Conservation (phyloP, 2,113 vertebrate genomes). For the Calyptomena viridis region DNA sequence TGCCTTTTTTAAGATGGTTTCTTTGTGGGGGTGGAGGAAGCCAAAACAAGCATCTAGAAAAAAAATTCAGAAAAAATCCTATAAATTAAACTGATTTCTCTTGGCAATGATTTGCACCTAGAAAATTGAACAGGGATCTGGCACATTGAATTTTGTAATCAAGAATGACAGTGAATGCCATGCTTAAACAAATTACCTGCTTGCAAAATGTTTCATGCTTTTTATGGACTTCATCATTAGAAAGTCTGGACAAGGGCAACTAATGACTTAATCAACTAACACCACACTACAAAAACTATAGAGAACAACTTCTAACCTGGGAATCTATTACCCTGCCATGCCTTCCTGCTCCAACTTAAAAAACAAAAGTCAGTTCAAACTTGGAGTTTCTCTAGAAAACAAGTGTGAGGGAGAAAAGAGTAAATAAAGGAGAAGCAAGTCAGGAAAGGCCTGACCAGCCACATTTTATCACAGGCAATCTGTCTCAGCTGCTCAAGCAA, state of each 20-base stretch:
- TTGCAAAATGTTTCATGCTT: not conserved
- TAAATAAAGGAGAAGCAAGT: not conserved
- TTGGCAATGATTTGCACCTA: not conserved
- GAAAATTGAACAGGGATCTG: not conserved
- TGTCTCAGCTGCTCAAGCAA: not conserved
- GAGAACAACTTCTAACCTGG: not conserved
- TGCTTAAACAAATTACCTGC: not conserved
- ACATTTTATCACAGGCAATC: not conserved
- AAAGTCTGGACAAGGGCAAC: not conserved
- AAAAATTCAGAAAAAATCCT: not conserved
- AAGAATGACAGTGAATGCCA: accelerated
- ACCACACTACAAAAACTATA: not conserved
- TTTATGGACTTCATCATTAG: not conserved
- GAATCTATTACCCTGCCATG: not conserved
- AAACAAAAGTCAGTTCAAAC: not conserved
- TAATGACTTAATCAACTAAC: not conserved
- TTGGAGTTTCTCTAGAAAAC: not conserved
- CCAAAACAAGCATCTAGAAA: not conserved
- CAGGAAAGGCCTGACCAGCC: not conserved
- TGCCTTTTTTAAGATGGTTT: not conserved
- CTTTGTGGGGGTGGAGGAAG: too few relatives aligned
- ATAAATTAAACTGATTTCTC: not conserved
- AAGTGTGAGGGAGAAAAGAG: not conserved
- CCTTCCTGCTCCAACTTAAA: not conserved
- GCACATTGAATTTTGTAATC: not conserved